Base-by-base conservation (phyloP, 2,113 vertebrate genomes). In the Meles meles region DNA sequence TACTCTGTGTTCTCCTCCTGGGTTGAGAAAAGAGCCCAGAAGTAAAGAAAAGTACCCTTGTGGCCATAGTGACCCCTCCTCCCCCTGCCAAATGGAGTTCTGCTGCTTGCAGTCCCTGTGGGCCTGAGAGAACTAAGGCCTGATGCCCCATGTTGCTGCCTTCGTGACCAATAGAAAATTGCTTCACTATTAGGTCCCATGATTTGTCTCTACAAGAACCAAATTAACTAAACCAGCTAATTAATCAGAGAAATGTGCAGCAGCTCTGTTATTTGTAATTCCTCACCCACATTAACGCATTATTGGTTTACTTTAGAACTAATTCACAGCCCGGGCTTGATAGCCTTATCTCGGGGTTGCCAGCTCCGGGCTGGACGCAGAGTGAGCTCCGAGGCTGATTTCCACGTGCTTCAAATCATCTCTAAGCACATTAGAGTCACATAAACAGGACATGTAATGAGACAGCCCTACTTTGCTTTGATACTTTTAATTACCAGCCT, bases 391-490 rank as follows among this genome's bases (percentile, higher is more conserved):
- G 93, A 95, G 92, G 59, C 81, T 91, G 63, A 92, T 97, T 95
- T 81, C 96, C 77, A 77, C 77, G 88, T 93, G 84, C 90, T 97
- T 88, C 72, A 98, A 98, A 98, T 98, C 97, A 98, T 98, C 98
- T 96, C 98, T 97, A 98, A 93, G 31, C 49, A 91, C 97, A 98
- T 98, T 98, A 98, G 96, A 97, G 97, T 98, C 61, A 55, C 97
- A 98, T 97, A 98, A 98, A 98, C 94, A 93, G 98, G 79, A 88
- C 97, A 76, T 86, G 95, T 97, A 98, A 98, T 98, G 97, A 98
- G 96, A 97, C 86, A 98, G 63, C 61, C 93, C 97, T 98, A 87
- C 55, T 98, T 98, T 49, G 94, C 80, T 98, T 98, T 98, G 97
- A 98, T 98, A 98, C 84, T 97, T 98, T 97, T 98, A 98, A 98